Percentiles rank a stretch among this genome's conserved stretches.
Evolutionary conservation across 2,797 vertebrate genomes (phyloP).

Genomic region (Microctenopoma stevenorrisi): DNA sequence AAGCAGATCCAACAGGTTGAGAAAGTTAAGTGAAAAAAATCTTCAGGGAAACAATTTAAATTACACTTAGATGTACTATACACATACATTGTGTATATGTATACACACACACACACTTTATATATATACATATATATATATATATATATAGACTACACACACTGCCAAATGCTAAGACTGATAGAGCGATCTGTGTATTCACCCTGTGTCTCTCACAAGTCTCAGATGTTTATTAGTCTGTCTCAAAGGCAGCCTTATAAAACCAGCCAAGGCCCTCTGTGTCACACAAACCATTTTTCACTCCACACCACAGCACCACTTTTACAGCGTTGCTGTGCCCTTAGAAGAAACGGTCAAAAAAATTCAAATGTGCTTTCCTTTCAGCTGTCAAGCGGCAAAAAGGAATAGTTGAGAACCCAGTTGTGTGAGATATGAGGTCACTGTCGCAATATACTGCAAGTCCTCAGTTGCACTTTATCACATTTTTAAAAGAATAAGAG

Average conservation of each 20-base stretch:
- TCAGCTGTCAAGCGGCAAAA: constrained; percentile 43
- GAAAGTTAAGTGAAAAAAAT: neutral
- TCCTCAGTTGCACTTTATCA: constrained; percentile 50
- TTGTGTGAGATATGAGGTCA: constrained; percentile 66
- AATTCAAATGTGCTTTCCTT: constrained; percentile 46
- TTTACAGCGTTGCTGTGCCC: constrained; percentile 49
- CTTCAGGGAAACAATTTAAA: neutral
- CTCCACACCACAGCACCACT: constrained; percentile 11
- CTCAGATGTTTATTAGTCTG: constrained; percentile 61
- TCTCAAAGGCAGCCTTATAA: constrained; percentile 48
- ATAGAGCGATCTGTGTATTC: constrained; percentile 52
- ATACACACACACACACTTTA: too few species aligned
- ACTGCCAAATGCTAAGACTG: constrained; percentile 35
- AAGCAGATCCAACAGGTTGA: constrained; percentile 5
- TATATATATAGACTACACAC: neutral
- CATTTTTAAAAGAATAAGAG: constrained; percentile 47
- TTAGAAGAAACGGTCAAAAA: constrained; percentile 38
- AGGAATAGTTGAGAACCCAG: constrained; percentile 39
- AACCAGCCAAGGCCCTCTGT: constrained; percentile 46
- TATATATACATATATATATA: too few species aligned
- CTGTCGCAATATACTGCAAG: constrained; percentile 59
- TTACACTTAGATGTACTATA: too few species aligned
- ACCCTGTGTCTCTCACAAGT: constrained; percentile 39
- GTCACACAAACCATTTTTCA: constrained; percentile 56
- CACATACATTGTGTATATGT: too few species aligned